phyloP scores from a whole-genome alignment of 2,888 invertebrate species.

The Nycteola revayana region DNA sequence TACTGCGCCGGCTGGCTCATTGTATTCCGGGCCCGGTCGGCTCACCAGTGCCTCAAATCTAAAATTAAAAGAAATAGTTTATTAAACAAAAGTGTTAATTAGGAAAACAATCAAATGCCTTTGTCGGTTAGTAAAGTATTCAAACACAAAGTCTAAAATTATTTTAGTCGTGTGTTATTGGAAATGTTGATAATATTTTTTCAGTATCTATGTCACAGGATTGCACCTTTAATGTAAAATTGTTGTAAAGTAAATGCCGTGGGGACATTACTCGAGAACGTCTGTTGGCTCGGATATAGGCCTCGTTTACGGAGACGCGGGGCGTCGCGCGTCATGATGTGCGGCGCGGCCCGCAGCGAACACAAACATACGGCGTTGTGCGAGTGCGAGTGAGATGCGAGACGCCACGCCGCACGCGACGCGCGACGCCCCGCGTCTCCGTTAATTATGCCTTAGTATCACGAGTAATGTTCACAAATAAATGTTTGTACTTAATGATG shows the following conservation, averaged over 20 bases:
- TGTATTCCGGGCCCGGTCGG: conserved; percentile 25
- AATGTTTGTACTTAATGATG: conserved; percentile 39
- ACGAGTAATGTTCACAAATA: conserved; percentile 35
- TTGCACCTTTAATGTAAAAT: conserved; percentile 43
- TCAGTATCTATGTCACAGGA: conserved; percentile 44
- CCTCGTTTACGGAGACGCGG: too few relatives aligned
- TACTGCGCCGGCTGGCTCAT: conserved; percentile 22
- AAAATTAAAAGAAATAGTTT: conserved; percentile 33
- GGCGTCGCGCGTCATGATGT: too few relatives aligned
- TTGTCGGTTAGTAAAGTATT: conserved; percentile 40
- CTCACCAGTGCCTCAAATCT: conserved; percentile 51
- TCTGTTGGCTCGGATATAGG: not conserved
- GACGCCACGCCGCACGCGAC: too few relatives aligned
- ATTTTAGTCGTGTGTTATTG: conserved; percentile 38
- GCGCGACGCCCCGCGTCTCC: too few relatives aligned
- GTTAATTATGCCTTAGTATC: too few relatives aligned
- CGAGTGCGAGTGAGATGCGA: too few relatives aligned
- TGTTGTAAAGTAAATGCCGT: conserved; percentile 40
- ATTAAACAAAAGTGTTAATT: conserved; percentile 33
- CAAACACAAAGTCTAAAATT: conserved; percentile 31
- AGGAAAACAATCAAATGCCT: conserved; percentile 42
- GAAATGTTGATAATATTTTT: conserved; percentile 44
- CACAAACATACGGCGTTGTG: too few relatives aligned
- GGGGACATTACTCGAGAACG: conserved; percentile 38
- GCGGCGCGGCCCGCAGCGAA: too few relatives aligned